Evolutionary conservation across 1,140 invertebrate species (phyloP).

Genomic region (Diuraphis noxia): DNA sequence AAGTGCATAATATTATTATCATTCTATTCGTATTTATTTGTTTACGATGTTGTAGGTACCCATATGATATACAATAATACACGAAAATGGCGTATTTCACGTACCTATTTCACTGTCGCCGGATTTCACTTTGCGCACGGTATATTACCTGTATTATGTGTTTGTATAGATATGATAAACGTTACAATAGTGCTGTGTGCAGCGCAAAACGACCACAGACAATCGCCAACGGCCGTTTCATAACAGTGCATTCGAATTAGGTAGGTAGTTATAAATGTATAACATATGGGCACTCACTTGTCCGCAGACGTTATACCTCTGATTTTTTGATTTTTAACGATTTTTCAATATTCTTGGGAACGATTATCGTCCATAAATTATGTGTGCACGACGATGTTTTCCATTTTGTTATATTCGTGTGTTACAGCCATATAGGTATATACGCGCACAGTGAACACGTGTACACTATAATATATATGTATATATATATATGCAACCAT

Average conservation of each 20-base stretch:
- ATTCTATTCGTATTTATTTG: not conserved
- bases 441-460: too few species aligned
- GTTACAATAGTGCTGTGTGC: too few species aligned
- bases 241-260: not conserved
- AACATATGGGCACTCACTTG: not conserved
- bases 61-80: not conserved
- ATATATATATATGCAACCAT: not conserved
- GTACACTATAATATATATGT: too few species aligned
- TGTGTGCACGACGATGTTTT: not conserved
- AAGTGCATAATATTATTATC: not conserved
- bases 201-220: too few species aligned
- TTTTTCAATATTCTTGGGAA: not conserved
- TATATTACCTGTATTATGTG: too few species aligned
- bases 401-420: not conserved
- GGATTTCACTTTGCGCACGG: not conserved
- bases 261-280: not conserved
- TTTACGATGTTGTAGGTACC: not conserved
- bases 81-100: not conserved
- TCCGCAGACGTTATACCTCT: not conserved
- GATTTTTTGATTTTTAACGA: not conserved
- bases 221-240: too few species aligned
- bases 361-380: not conserved
- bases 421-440: too few species aligned
- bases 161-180: too few species aligned
- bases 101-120: not conserved